These are phyloP conservation scores for Timema cristinae DNA, from an alignment of 2,888 invertebrate species.

Conservation along the genomic window DNA sequence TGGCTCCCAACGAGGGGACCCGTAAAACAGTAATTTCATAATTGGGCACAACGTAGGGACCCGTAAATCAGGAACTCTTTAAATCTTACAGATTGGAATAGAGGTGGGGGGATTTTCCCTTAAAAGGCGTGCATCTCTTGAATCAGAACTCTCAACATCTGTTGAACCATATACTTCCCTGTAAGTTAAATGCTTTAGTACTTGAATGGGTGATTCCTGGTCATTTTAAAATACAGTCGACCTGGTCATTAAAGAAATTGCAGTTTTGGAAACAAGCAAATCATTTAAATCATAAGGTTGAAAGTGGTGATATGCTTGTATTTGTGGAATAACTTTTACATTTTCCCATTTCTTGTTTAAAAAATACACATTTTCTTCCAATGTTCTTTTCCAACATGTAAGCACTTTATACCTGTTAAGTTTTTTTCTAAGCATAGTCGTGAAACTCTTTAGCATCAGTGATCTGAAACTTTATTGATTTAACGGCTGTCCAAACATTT, in stretches of 20 bases:
- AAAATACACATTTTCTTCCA: too few species aligned
- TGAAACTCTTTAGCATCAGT: not conserved
- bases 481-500: not conserved
- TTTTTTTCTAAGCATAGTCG: not conserved
- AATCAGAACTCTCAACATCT: not conserved
- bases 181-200: not conserved
- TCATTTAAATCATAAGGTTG: too few species aligned
- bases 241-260: not conserved
- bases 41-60: too few species aligned
- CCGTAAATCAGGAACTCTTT: too few species aligned
- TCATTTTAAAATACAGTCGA: not conserved
- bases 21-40: too few species aligned
- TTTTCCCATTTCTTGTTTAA: too few species aligned
- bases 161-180: not conserved
- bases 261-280: too few species aligned
- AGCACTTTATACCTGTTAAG: not conserved
- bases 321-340: too few species aligned
- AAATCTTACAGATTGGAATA: too few species aligned
- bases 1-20: too few species aligned
- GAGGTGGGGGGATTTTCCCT: too few species aligned
- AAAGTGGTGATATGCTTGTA: too few species aligned
- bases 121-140: not conserved
- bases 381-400: not conserved
- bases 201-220: not conserved
- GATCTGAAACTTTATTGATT: not conserved